Conservation (phyloP, 2,113 vertebrate genomes). For the Acinonyx jubatus region DNA sequence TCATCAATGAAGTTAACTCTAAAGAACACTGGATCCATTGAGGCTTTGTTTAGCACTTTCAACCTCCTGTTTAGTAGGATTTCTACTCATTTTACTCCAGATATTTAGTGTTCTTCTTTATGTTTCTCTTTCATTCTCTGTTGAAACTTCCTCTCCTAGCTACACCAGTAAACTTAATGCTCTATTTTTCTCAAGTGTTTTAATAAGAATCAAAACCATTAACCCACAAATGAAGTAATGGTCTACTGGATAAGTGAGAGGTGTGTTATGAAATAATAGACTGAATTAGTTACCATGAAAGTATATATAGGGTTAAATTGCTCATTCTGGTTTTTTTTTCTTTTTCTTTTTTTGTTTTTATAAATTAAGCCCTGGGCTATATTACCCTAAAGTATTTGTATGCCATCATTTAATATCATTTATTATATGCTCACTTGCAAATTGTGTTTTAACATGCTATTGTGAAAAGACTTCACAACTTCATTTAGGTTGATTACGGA, state of each 20-base stretch:
- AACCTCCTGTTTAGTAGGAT: not conserved
- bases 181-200: not conserved
- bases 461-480: not conserved
- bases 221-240: not conserved
- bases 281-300: not conserved
- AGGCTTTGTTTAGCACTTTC: not conserved
- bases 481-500: not conserved
- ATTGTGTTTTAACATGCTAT: not conserved
- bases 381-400: not conserved
- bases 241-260: not conserved
- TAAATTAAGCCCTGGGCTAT: not conserved
- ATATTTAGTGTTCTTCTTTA: not conserved
- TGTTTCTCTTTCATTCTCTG: not conserved
- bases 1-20: not conserved
- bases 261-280: not conserved
- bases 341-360: not conserved
- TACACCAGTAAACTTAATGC: not conserved
- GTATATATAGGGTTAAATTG: not conserved
- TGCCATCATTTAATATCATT: not conserved
- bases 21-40: not conserved
- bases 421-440: not conserved
- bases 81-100: not conserved
- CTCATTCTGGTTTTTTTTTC: not conserved
- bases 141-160: not conserved
- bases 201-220: constrained; percentile 32